Base-by-base conservation (phyloP, 2,797 vertebrate species). In the Cercopithecus petaurista region DNA sequence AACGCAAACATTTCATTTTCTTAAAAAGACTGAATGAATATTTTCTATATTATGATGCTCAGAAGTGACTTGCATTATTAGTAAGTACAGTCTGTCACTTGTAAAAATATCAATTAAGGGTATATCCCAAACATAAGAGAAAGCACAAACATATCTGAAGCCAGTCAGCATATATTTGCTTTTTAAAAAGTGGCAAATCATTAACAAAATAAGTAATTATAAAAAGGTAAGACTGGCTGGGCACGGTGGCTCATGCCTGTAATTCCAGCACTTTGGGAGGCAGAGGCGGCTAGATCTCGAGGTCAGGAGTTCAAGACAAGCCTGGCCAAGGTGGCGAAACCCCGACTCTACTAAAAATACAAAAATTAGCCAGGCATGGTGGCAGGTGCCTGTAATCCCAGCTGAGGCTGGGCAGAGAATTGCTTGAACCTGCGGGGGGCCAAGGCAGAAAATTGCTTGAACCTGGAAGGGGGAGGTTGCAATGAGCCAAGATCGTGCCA, bases 141-240 rank as follows among this genome's bases (percentile, higher is more conserved):
- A 96, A 93, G 79, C 36, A 84, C 3, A 92, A 94, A 96, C 36
- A 52, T 72, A 80, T 76, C 52, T 52, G 13, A 75, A 83, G 70
- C 72, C 19, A 83, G 17, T 41, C 8, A 86, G 57, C 22, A 93
- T 9, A 76, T 28, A 94, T 57, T 95, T 90, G n/a, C 67, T 93
- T 87, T 84, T 48, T 11, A 96, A 87, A 94, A 28, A 73, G 50
- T 0, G 39, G 39, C 39, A 92, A 89, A 92, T 84, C 92, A 93
- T 95, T 59, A 93, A 93, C 43, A 90, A 1, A 82, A 5, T 87
- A 90, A 93, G 22, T 92, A 81, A 70, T 82, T 94, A 76, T 14
- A 89, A n/a, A n/a, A n/a, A n/a, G n/a, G n/a, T 1, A 86, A n/a
- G 10, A 59, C 4, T 67, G 64, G 64, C 33, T 4, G 0, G 64